These are phyloP conservation scores for Engraulis encrasicolus DNA, from an alignment of 2,113 vertebrate species.

Conservation along the genomic window DNA sequence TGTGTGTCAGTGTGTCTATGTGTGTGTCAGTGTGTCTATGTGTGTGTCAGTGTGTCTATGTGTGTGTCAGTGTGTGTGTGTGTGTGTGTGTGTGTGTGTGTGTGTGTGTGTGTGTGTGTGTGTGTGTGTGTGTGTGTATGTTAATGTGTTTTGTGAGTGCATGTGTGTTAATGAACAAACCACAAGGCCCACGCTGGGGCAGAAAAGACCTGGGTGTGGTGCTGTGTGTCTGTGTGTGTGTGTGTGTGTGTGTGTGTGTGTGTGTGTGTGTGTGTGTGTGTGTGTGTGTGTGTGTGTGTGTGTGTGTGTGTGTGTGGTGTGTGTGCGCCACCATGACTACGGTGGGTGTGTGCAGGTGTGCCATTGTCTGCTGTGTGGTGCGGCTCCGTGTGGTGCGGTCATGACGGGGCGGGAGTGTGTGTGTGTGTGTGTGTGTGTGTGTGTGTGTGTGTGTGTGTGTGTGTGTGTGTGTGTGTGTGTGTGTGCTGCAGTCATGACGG, in stretches of 20 bases:
- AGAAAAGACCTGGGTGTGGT: not conserved
- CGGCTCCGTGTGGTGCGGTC: too few species aligned
- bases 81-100: too few species aligned
- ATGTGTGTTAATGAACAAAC: not conserved
- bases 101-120: too few species aligned
- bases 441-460: not conserved
- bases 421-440: not conserved
- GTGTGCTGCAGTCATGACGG: slow-evolving; percentile 4
- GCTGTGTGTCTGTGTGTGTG: not conserved
- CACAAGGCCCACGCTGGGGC: not conserved
- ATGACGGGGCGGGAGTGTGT: too few species aligned
- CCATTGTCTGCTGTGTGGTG: slow-evolving; percentile 41
- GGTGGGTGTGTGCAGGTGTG: slow-evolving; percentile 25
- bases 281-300: not conserved
- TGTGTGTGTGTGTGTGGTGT: not conserved
- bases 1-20: too few species aligned
- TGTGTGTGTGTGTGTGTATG: too few species aligned
- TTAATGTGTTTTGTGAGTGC: too few species aligned
- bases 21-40: too few species aligned
- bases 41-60: too few species aligned
- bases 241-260: not conserved
- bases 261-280: not conserved
- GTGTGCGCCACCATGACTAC: slow-evolving; percentile 10
- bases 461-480: not conserved
- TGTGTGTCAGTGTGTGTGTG: too few species aligned